Base-by-base conservation (phyloP, 2,888 invertebrate genomes). In the Hyles lineata region DNA sequence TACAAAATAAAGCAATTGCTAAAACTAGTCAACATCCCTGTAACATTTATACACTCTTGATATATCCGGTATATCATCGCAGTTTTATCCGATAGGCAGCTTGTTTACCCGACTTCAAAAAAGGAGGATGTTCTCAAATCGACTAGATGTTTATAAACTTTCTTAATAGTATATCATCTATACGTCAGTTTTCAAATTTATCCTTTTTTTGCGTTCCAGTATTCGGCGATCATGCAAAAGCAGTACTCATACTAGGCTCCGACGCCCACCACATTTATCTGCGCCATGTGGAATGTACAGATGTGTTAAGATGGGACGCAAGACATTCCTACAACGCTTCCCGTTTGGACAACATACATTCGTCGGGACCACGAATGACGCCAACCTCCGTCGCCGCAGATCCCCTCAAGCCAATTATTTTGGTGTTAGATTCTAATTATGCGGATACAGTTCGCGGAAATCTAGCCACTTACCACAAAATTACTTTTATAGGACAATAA, bases 381-480 rank as follows among this genome's bases (percentile, higher is more conserved):
- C 92, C 96, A 4, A 96, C 96, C 0, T 95, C 96, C 7, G 96
- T 95, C 0, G 85, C 95, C 19, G 90, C 95, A 0, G 96, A 96
- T 76, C 91, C 92, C 74, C 89, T 92, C 73, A 92, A 95, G 76
- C 92, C 91, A 72, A 84, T 92, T 32, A 93, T 96, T 81, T 86
- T 96, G 50, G 91, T 96, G 21, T 87, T 96, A 3, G 96, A 96
- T 81, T 95, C 96, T 15, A 96, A 96, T 81, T 96, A 96, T 85
- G 95, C 92, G 0, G 96, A 96, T 80, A 96, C 93, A 74, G 90
- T 96, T 72, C 90, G 93, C 67, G 92, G 91, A 35, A 95, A 94
- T 62, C 72, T 79, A 19, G 83, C 88, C 8, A 89, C 89, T 8
- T 90, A 89, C 73, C 92, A 92, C 77, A 88, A 86, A 77, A 88